These are phyloP conservation scores for Hassar affinis DNA, from an alignment of 2,113 vertebrate genomes.

Conservation along the genomic window DNA sequence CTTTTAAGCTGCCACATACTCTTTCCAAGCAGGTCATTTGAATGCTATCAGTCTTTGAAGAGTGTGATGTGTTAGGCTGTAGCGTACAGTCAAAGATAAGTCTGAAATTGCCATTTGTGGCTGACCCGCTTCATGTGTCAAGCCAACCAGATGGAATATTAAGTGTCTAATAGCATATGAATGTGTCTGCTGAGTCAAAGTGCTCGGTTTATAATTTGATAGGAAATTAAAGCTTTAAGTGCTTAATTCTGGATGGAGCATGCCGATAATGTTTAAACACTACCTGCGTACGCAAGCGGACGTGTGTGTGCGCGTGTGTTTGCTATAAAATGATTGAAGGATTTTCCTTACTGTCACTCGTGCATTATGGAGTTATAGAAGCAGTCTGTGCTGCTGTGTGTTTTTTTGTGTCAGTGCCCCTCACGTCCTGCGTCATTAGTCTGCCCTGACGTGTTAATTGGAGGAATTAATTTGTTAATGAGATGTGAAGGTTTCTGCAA, in stretches of 20 bases:
- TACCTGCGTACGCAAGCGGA: constrained; percentile 28
- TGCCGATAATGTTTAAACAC: constrained; percentile 31
- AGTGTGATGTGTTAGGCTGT: constrained; percentile 13
- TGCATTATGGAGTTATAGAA: constrained; percentile 72
- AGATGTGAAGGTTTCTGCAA: constrained; percentile 52
- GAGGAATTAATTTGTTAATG: constrained; percentile 70
- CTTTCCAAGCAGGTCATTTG: constrained; percentile 8
- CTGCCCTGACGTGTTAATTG: constrained; percentile 68
- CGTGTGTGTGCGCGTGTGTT: constrained; percentile 1
- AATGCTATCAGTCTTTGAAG: constrained; percentile 20
- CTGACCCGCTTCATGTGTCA: constrained; percentile 3
- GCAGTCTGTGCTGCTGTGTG: constrained; percentile 53
- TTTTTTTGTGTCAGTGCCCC: constrained; percentile 38
- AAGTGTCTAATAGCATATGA: constrained; percentile 9
- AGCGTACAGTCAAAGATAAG: not conserved
- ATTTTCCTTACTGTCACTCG: constrained; percentile 62
- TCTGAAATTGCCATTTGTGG: constrained; percentile 22
- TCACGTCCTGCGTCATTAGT: constrained; percentile 55
- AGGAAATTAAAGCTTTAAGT: constrained; percentile 39
- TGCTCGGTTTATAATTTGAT: constrained; percentile 15
- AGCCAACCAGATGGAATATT: constrained; percentile 32
- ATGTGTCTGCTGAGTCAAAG: constrained; percentile 15
- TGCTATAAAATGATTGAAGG: constrained; percentile 58
- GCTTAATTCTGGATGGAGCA: constrained; percentile 27
- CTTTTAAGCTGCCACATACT: not conserved